Conservation (phyloP, 1,140 invertebrate species). For the Yoshiicerus persimilis region DNA sequence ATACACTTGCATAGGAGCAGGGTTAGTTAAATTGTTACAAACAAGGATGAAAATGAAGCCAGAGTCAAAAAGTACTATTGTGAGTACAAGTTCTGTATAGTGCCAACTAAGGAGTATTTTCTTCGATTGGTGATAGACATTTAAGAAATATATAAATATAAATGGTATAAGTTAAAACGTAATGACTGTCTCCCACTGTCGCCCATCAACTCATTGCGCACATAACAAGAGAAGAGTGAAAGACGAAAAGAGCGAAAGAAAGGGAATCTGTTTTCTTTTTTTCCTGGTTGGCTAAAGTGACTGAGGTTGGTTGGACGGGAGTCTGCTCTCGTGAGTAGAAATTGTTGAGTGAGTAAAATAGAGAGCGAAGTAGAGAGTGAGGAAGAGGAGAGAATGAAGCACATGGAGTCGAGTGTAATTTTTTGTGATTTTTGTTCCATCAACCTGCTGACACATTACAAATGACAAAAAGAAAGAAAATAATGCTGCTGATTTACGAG, state of each 20-base stretch:
- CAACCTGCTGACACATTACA: conserved; percentile 42
- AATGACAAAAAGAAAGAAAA: conserved; percentile 42
- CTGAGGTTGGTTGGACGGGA: background rate
- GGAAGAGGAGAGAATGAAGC: background rate
- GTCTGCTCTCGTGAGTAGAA: background rate
- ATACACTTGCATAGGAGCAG: no score
- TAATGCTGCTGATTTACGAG: conserved; percentile 44
- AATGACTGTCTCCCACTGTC: background rate
- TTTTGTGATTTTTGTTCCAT: conserved; percentile 33
- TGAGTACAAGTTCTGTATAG: no score
- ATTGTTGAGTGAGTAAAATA: background rate
- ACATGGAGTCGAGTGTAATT: conserved; percentile 17
- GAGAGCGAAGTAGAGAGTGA: background rate
- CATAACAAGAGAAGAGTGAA: background rate
- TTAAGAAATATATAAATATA: background rate
- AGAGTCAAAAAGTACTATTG: no score
- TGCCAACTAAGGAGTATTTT: no score
- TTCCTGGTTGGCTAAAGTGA: background rate
- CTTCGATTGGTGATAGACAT: background rate
- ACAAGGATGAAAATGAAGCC: no score
- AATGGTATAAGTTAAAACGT: background rate
- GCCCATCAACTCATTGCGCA: background rate
- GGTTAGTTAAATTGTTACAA: no score
- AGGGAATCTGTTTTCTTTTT: background rate
- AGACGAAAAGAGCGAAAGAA: background rate